Conservation (phyloP, 2,797 vertebrate genomes). For the Mastacembelus armatus region DNA sequence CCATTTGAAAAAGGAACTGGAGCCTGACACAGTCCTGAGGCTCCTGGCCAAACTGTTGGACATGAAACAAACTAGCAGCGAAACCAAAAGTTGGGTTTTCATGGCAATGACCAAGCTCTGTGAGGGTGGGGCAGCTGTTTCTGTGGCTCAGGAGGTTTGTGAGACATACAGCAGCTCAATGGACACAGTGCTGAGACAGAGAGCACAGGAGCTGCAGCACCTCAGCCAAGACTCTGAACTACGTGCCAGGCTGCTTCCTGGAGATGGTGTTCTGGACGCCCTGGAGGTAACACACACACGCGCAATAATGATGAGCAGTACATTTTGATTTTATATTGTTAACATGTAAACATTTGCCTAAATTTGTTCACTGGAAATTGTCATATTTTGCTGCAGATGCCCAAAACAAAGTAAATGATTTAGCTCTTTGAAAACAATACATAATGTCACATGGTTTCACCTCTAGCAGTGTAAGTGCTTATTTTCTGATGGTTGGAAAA, state of each 20-base stretch:
- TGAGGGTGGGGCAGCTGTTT: conserved; percentile 62
- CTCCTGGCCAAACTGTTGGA: conserved; percentile 86
- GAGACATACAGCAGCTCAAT: conserved; percentile 85
- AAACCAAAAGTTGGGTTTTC: conserved; percentile 93
- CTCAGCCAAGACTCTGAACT: conserved; percentile 85
- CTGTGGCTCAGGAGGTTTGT: conserved; percentile 79
- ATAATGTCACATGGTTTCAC: background rate
- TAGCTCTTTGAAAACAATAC: background rate
- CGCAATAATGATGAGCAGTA: background rate
- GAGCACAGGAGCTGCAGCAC: conserved; percentile 89
- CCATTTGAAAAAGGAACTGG: conserved; percentile 82
- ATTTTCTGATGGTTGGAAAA: background rate
- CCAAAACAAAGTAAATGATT: background rate
- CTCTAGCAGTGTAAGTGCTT: background rate
- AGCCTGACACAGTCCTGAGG: conserved; percentile 80
- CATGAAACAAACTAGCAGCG: conserved; percentile 84
- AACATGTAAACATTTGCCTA: background rate
- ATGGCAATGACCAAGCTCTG: conserved; percentile 91
- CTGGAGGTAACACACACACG: conserved; percentile 84
- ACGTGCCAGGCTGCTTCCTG: conserved; percentile 84
- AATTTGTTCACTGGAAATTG: background rate
- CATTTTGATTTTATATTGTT: background rate
- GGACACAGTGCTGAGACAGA: conserved; percentile 92
- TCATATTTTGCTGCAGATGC: background rate
- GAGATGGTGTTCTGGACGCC: conserved; percentile 77